Conservation (phyloP, 2,113 vertebrate species). For the Notarius quadriscutis region DNA sequence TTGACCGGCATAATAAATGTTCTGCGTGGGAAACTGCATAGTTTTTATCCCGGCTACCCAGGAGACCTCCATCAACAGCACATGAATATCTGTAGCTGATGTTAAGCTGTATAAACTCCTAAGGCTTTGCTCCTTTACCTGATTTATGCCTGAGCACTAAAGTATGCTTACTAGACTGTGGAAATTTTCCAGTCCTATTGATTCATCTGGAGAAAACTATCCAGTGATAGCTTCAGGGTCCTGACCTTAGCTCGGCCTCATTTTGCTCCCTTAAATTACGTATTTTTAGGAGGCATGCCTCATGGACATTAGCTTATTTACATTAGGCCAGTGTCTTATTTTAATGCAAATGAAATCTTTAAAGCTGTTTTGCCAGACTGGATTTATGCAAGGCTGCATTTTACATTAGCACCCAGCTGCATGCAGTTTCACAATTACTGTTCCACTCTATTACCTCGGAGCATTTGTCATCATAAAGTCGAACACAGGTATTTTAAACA, state of each 20-base stretch:
- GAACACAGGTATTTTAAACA: slow-evolving; percentile 40
- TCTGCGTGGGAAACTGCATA: slow-evolving; percentile 25
- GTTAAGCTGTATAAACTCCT: slow-evolving; percentile 1
- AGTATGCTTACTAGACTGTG: slow-evolving; percentile 36
- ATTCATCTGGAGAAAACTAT: slow-evolving; percentile 46
- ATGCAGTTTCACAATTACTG: slow-evolving; percentile 40
- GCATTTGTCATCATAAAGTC: slow-evolving; percentile 51
- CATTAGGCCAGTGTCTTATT: slow-evolving; percentile 44
- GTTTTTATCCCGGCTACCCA: not conserved
- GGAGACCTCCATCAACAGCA: slow-evolving; percentile 16
- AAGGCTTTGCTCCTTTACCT: slow-evolving; percentile 24
- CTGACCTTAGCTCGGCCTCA: slow-evolving; percentile 35
- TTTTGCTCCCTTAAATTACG: slow-evolving; percentile 14
- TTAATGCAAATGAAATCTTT: slow-evolving; percentile 51
- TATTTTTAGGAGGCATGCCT: slow-evolving; percentile 45
- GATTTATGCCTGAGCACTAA: slow-evolving; percentile 46
- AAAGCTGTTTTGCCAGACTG: slow-evolving; percentile 43
- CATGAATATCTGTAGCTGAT: slow-evolving; percentile 31
- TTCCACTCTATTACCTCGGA: slow-evolving; percentile 43
- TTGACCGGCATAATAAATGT: not conserved
- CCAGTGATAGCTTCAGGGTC: slow-evolving; percentile 19
- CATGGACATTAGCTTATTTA: slow-evolving; percentile 51
- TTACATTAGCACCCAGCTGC: slow-evolving; percentile 46
- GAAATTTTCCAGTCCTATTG: slow-evolving; percentile 44
- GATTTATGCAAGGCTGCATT: slow-evolving; percentile 28